Evolutionary conservation across 1,140 invertebrate species (phyloP).

Genomic region (Diorhabda elongata): DNA sequence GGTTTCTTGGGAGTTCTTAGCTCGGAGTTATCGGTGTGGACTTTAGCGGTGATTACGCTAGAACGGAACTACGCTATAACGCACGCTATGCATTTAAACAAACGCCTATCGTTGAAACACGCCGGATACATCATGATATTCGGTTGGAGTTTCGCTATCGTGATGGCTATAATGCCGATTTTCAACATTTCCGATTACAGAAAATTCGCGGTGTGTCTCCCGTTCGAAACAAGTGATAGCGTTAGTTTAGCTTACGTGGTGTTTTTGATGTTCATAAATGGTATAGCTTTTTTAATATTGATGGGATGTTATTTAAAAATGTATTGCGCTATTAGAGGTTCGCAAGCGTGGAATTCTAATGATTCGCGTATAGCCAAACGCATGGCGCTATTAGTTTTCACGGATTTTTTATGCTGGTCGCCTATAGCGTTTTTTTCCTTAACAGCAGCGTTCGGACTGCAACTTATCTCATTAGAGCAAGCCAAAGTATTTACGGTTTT

Average conservation of each 20-base stretch:
- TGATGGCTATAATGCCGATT: conserved; percentile 85
- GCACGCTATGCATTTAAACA: conserved; percentile 96
- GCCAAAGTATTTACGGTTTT: conserved; percentile 97
- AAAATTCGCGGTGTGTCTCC: conserved; percentile 93
- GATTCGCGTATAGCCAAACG: conserved; percentile 95
- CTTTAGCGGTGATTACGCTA: conserved; percentile 93
- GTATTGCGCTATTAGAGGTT: conserved; percentile 93
- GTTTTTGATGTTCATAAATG: conserved; percentile 91
- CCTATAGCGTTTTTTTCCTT: conserved; percentile 96
- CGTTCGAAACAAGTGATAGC: conserved; percentile 80
- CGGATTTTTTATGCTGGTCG: conserved; percentile 96
- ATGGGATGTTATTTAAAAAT: conserved; percentile 98
- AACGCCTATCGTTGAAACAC: conserved; percentile 82
- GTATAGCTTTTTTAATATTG: conserved; percentile 87
- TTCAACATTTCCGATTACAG: conserved; percentile 91
- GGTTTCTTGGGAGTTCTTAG: conserved; percentile 95
- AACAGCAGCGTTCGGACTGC: conserved; percentile 85
- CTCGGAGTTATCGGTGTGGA: conserved; percentile 92
- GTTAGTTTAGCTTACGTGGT: conserved; percentile 84
- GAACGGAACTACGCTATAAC: conserved; percentile 96
- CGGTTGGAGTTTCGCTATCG: conserved; percentile 87
- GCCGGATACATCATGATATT: conserved; percentile 85
- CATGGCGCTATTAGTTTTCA: conserved; percentile 96
- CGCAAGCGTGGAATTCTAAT: conserved; percentile 95
- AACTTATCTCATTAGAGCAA: conserved; percentile 88